phyloP scores from a whole-genome alignment of 2,888 invertebrate genomes.

The Ichneumoninae sp. region DNA sequence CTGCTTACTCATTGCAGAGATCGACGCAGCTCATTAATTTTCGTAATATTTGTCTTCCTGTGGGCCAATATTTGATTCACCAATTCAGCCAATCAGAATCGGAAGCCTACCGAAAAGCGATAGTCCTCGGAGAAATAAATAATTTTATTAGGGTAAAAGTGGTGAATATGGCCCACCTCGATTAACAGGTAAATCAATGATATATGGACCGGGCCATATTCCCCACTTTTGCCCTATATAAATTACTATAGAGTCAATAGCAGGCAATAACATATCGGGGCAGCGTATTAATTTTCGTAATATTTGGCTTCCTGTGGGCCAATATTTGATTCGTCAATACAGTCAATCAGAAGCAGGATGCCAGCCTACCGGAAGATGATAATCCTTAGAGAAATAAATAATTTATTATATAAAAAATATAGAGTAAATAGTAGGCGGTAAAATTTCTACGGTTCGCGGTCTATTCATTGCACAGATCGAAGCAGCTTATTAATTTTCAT shows the following conservation, averaged over 20 bases:
- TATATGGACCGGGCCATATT: too few species aligned
- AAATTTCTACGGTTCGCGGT: too few species aligned
- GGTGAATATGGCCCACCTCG: too few species aligned
- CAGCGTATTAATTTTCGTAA: too few species aligned
- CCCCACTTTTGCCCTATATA: too few species aligned
- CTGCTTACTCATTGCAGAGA: not conserved
- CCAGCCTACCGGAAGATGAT: conserved; percentile 66
- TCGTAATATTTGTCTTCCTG: too few species aligned
- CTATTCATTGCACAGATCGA: not conserved
- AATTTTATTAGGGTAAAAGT: too few species aligned
- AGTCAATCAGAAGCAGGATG: not conserved
- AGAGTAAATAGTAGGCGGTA: not conserved
- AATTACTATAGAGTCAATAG: not conserved
- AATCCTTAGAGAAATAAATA: too few species aligned
- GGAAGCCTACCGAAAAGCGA: conserved; percentile 66
- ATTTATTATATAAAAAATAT: too few species aligned
- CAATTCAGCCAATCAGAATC: not conserved
- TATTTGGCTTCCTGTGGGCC: not conserved
- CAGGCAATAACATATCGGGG: too few species aligned
- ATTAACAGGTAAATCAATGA: too few species aligned
- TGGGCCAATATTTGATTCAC: not conserved
- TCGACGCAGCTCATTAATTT: too few species aligned
- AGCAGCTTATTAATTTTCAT: not conserved
- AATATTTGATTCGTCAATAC: not conserved
- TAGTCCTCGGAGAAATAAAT: not conserved